Base-by-base conservation (phyloP, 2,888 invertebrate species). In the Sphaerophoria rueppellii region DNA sequence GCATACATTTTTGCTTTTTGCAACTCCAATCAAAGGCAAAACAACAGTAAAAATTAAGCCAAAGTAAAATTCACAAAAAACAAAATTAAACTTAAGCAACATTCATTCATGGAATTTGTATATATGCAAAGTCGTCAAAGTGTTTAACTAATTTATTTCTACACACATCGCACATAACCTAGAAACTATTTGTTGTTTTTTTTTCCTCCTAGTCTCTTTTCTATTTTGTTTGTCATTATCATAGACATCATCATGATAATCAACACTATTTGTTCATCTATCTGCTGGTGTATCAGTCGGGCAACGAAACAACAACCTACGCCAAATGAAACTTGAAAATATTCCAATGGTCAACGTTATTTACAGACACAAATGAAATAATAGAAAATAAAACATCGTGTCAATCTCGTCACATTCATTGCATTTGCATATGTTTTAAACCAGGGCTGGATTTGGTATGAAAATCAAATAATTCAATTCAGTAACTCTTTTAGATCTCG, bases 61-160 rank as follows among this genome's bases (percentile, higher is more conserved):
- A 61, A 46, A 46, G 40, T n/a, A 14, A 57, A 37, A 37, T 35
- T 9, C 35, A 69, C 32, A 35, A 32, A 12, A 55, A 48, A 37
- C 4, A 54, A 9, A 71, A 54, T 54, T 37, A 32, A 32, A 12
- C 43, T 57, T 7, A 55, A 61, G 74, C 55, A 71, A 55, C 54
- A 79, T 83, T 79, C 83, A 83, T 83, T 83, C 83, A 83, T 76
- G 61, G 74, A 81, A 70, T 60, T 54, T 65, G 70, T 32, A 52
- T 69, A 69, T n/a, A 65, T 54, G 46, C 4, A 24, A 24, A 24
- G 7, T 54, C 57, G 61, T 72, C 73, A 9, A 9, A 65, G 60
- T 78, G 32, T 5, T 63, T 70, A 63, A 70, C 16, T 16, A 37
- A 16, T 57, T 14, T 63, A 50, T 57, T 63, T 34, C 0, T 35